phyloP scores from a whole-genome alignment of 2,888 invertebrate genomes.

The Diadegma fenestrale region DNA sequence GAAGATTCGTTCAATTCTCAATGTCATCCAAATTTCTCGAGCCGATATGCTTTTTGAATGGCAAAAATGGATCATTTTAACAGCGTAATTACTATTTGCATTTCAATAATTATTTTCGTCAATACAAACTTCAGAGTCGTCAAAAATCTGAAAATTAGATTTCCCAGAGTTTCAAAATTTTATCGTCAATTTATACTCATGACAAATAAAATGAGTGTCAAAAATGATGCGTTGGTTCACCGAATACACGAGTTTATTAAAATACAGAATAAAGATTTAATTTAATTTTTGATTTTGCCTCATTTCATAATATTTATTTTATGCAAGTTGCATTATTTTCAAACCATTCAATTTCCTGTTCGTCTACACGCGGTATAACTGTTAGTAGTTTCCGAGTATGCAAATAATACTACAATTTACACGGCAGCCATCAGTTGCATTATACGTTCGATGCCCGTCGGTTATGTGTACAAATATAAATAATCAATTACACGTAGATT shows the following conservation, averaged over 20 bases:
- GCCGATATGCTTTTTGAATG: too few relatives aligned
- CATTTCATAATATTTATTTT: background rate
- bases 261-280: background rate
- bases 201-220: background rate
- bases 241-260: background rate
- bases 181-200: background rate
- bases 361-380: background rate
- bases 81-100: too few relatives aligned
- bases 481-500: conserved; percentile 66
- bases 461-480: conserved; percentile 67
- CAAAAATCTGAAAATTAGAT: too few relatives aligned
- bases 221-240: background rate
- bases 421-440: conserved; percentile 46
- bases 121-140: too few relatives aligned
- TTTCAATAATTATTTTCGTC: too few relatives aligned
- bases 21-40: too few relatives aligned
- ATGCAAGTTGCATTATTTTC: background rate
- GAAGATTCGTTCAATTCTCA: too few relatives aligned
- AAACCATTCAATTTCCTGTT: conserved; percentile 5
- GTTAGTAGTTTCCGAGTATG: conserved; percentile 50
- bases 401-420: conserved; percentile 65
- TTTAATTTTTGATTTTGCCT: background rate
- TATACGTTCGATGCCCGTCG: conserved; percentile 54
- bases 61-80: too few relatives aligned
- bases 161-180: too few relatives aligned